phyloP scores from a whole-genome alignment of 2,888 invertebrate species.

The Congeria kusceri region DNA sequence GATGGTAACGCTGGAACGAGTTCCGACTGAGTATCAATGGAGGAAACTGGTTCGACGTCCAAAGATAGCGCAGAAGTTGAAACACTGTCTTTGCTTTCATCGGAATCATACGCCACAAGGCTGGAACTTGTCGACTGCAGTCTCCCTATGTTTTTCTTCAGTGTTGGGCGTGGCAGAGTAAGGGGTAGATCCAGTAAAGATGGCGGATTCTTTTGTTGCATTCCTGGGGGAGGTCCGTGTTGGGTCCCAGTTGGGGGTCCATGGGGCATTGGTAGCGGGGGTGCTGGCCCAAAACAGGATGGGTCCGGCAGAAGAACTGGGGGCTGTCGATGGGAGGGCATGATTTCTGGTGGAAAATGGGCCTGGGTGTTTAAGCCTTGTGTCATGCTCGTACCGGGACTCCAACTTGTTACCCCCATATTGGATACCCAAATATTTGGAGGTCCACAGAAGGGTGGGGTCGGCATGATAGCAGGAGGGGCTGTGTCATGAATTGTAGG shows the following conservation, averaged over 20 bases:
- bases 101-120: not conserved
- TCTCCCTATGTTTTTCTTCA: not conserved
- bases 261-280: not conserved
- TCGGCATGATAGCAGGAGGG: conserved; percentile 19
- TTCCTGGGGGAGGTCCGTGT: not conserved
- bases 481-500: not conserved
- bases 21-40: not conserved
- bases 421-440: not conserved
- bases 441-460: conserved; percentile 7
- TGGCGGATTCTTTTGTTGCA: too few relatives aligned
- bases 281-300: conserved; percentile 3
- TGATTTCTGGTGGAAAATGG: conserved; percentile 19
- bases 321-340: conserved; percentile 41
- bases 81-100: not conserved
- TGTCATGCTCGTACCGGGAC: not conserved
- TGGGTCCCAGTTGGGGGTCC: not conserved
- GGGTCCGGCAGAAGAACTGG: not conserved
- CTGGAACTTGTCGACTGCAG: not conserved
- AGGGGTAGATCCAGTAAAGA: conserved; percentile 22
- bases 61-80: not conserved
- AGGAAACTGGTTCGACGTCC: not conserved
- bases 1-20: not conserved
- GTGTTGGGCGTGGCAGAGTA: conserved; percentile 6
- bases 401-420: conserved; percentile 29
- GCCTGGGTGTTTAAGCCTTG: conserved; percentile 28